Conservation (phyloP, 2,113 vertebrate species). For the Hylia prasina region DNA sequence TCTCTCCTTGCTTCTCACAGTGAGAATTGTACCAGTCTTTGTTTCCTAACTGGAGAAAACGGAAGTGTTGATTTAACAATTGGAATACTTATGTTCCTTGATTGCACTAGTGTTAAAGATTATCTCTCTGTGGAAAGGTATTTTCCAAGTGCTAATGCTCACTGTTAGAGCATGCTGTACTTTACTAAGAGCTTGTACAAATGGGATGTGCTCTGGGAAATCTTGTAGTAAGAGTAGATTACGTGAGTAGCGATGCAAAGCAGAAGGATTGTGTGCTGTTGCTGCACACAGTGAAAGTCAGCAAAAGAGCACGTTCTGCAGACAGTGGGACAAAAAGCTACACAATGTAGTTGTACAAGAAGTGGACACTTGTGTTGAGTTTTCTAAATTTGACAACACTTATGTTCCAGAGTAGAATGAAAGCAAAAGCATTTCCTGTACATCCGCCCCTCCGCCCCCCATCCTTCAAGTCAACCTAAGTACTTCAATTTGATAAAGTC, state of each 20-base stretch:
- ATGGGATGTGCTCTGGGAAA: neutral
- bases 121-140: neutral
- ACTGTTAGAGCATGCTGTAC: neutral
- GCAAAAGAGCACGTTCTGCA: neutral
- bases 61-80: slow-evolving; percentile 9
- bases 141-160: neutral
- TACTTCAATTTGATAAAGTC: neutral
- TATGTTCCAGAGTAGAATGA: neutral
- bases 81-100: neutral
- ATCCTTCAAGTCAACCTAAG: neutral
- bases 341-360: neutral
- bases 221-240: neutral
- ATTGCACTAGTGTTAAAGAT: neutral
- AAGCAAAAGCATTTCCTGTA: neutral
- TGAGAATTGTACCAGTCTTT: neutral
- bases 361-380: neutral
- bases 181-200: slow-evolving; percentile 17
- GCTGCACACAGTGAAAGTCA: neutral
- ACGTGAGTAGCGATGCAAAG: neutral
- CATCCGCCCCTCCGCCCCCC: fast-evolving
- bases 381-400: neutral
- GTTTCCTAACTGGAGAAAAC: neutral
- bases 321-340: neutral
- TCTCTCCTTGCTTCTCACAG: neutral
- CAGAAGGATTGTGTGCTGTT: neutral